Evolutionary conservation across 1,140 invertebrate species (phyloP), one percentile per base, ranked within the genome.

Genomic region (Monochamus saltuarius): DNA sequence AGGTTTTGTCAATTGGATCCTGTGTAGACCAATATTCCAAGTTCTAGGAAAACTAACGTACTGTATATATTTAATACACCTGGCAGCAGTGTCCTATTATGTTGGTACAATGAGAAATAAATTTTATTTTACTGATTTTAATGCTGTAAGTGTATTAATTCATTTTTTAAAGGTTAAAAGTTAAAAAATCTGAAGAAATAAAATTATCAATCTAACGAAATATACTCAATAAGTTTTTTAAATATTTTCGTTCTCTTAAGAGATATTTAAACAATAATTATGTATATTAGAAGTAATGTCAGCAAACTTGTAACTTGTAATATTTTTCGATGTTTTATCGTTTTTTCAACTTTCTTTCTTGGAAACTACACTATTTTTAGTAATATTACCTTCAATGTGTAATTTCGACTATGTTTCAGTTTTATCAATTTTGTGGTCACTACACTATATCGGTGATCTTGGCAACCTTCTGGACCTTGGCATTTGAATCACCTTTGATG

Each of bases 41-140:
- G 10, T 63, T 11, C 39, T 54, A 34, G 51, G 45, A 13, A 63
- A 55, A 59, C 14, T 63, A 11, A 58, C 55, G 36, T 63, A 46
- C 43, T 53, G 61, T 34, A 63, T 63, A 37, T 63, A 59, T 34
- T 36, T 63, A 4, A 34, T 53, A 29, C 61, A 63, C 16, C 34
- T 19, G 7, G 19, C 17, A 14, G 52, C 43, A 11, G 13, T 55
- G 0, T 38, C 9, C 19, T 17, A 55, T 55, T 43, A 42, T 14
- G 14, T 11, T 6, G 11, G 42, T 6, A 55, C 38, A 19, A 55
- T 42, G 11, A 29, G 22, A 42, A 43, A 29, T 16, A 55, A 55
- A 22, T 55, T 29, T 29, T 42, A 55, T 43, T 39, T 55, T 14
- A 43, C 16, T 34, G 19, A 42, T n/a, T 55, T 42, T 29, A 29